Evolutionary conservation across 2,113 vertebrate species (phyloP).

Genomic region (Empidonax alnorum): DNA sequence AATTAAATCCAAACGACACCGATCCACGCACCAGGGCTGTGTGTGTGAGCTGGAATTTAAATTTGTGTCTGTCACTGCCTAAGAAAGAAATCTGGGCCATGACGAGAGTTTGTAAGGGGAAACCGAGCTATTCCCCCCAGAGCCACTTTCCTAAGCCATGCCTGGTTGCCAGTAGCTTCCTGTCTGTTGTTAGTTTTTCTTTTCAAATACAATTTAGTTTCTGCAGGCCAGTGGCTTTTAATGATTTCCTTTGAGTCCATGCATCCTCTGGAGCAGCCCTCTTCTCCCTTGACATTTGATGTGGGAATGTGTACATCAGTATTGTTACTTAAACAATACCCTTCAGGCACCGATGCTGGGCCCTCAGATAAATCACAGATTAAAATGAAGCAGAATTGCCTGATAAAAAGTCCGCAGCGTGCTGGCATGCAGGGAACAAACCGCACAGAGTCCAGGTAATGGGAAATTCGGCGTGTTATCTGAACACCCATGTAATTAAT

Average conservation of each 20-base stretch:
- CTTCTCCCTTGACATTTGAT: constrained; percentile 63
- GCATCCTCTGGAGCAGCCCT: constrained; percentile 55
- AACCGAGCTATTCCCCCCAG: neutral
- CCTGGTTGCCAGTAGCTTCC: constrained; percentile 44
- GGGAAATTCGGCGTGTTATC: constrained; percentile 26
- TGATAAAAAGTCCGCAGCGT: constrained; percentile 24
- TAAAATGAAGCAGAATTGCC: constrained; percentile 31
- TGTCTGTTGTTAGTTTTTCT: constrained; percentile 61
- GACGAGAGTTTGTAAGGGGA: constrained; percentile 26
- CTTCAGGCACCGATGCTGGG: constrained; percentile 26
- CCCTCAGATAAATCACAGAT: constrained; percentile 51
- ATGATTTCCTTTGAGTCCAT: constrained; percentile 64
- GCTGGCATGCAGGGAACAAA: constrained; percentile 35
- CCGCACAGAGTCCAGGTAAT: constrained; percentile 25
- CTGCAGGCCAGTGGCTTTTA: constrained; percentile 64
- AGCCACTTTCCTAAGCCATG: constrained; percentile 10
- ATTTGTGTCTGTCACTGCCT: neutral
- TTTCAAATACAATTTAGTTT: constrained; percentile 55
- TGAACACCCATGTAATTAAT: constrained; percentile 59
- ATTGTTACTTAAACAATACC: constrained; percentile 64
- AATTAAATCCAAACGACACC: neutral
- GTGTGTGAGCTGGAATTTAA: neutral
- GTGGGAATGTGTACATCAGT: constrained; percentile 61
- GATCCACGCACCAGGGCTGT: neutral
- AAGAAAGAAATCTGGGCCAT: neutral